Evolutionary conservation across 2,888 invertebrate genomes (phyloP), one percentile per base, ranked within the genome.

Genomic region (Euspilapteryx auroguttella): DNA sequence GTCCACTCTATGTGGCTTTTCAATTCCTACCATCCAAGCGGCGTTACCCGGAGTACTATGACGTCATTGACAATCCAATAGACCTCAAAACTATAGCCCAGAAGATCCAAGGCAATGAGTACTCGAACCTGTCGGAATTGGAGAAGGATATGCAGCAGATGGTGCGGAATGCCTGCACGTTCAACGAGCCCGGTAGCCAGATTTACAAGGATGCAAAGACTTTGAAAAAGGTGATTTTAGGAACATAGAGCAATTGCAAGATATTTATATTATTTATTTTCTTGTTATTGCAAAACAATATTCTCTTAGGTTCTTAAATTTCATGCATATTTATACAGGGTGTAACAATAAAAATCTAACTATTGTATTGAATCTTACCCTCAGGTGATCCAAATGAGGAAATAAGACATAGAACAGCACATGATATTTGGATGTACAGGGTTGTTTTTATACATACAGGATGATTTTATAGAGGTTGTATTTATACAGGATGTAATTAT

Each of bases 191-290:
- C 0, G 94, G 94, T 2, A 96, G 96, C 9, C 88, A 89, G 54
- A 96, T 98, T 42, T 97, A 95, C 54, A 95, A 94, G 63, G 94
- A 96, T 63, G 95, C 97, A 1, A 93, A 92, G 50, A 79, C 85
- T 13, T 64, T 98, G 30, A 89, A 91, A 50, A 92, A 89, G 79
- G 84, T 90, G 37, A 76, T 80, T 28, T 51, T 7, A n/a, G n/a
- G 17, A 17, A 30, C 17, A 17, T 17, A 6, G 5, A 6, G 17
- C 8, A 28, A 32, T 27, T 24, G 35, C 37, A 6, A 5, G 8
- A 17, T 17, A 17, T 17, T 17, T 17, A 17, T 17, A 6, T 17
- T 6, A 17, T 6, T 17, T 6, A 17, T 6, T 17, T 6, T 17
- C 8, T 17, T 17, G 5, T 17, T 17, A 6, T 17, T 17, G 5